These are phyloP conservation scores for Oenanthe oenanthe DNA, from an alignment of 2,113 vertebrate species.

Conservation along the genomic window DNA sequence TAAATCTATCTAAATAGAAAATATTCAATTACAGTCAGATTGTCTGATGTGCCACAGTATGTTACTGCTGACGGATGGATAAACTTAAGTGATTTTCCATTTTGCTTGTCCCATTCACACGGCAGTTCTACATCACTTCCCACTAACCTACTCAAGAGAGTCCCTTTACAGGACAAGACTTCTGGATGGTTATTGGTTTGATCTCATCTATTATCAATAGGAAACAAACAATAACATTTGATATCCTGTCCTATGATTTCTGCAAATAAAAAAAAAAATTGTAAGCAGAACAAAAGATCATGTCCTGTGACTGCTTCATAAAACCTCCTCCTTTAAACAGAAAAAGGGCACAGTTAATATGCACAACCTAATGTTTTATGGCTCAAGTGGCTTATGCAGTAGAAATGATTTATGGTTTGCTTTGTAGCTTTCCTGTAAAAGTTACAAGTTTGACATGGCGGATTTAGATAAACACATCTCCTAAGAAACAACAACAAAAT, in stretches of 20 bases:
- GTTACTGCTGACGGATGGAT: neutral
- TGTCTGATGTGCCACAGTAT: too few relatives aligned
- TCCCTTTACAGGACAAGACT: neutral
- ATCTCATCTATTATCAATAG: neutral
- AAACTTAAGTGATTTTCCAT: neutral
- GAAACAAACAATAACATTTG: neutral
- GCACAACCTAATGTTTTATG: neutral
- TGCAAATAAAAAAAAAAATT: neutral
- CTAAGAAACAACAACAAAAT: neutral
- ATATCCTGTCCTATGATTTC: neutral
- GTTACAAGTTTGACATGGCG: neutral
- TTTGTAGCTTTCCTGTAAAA: neutral
- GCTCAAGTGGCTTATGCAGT: neutral
- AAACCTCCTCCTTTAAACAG: neutral
- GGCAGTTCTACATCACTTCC: neutral
- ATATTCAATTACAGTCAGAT: neutral
- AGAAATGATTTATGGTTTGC: neutral
- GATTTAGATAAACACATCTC: neutral
- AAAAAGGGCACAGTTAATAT: neutral
- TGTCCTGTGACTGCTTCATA: neutral
- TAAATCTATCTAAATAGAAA: neutral
- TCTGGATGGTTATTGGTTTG: neutral
- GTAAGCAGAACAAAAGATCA: neutral
- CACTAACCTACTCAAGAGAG: neutral
- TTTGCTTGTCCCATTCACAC: neutral